Evolutionary conservation across 2,888 invertebrate genomes (phyloP), one percentile per base, ranked within the genome.

Genomic region (Xestia rhomboidea): DNA sequence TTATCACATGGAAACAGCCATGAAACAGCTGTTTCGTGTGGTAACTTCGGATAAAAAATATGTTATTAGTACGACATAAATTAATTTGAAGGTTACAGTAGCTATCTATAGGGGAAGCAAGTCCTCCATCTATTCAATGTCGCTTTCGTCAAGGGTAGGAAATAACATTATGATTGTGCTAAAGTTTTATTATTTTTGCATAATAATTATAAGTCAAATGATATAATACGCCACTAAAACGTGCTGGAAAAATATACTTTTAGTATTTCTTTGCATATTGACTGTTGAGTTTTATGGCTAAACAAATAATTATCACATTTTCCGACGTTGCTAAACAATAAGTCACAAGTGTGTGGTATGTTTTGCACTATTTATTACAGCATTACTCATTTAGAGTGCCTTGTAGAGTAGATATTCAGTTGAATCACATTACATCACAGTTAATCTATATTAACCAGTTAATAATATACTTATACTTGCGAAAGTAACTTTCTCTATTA

Each of bases 61-160:
- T n/a, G 13, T 24, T 44, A 34, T n/a, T n/a, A n/a, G n/a, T 11
- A 24, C 10, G 18, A 49, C 7, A 24, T 71, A 49, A 49, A 15
- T 1, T 13, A 77, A 69, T 68, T 78, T 69, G 69, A 77, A 54
- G 79, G 77, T 78, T 18, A 68, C 21, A 30, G 60, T 54, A 46
- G 18, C 15, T 44, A 82, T 82, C 68, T 54, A 27, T 8, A 57
- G 15, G 54, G 67, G 15, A 80, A 81, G 82, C 81, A 88, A 63
- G 75, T 78, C 24, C 21, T 46, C 44, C 79, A 74, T 74, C 77
- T 57, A 24, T 38, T 72, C 54, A 75, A 75, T 79, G 76, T 66
- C 46, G n/a, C 13, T 62, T 44, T 63, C n/a, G 15, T 75, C 70
- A 77, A 51, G 73, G 83, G 41, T 66, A 68, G 41, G 54, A 57